Percentiles rank a stretch among this genome's conserved stretches.
These are phyloP conservation scores for Sylvilagus floridanus DNA, from an alignment of 2,797 vertebrate genomes.

Conservation along the genomic window DNA sequence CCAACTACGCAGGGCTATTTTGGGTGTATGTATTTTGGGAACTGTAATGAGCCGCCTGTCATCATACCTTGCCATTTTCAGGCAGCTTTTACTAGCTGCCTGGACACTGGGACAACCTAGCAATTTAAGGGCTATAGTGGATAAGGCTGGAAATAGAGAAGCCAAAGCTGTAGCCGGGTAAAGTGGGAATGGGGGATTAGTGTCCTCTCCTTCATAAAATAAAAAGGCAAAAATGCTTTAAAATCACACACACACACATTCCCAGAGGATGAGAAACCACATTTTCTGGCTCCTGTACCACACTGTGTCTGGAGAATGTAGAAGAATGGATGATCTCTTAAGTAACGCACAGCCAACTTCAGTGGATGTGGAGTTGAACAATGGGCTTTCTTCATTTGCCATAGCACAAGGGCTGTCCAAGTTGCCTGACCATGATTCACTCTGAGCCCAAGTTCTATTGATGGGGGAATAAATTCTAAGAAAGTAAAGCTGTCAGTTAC, in stretches of 20 bases:
- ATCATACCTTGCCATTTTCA: constrained; percentile 79
- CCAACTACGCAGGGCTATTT: constrained; percentile 70
- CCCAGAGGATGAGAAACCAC: neutral
- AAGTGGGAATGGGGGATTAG: neutral
- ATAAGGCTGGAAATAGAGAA: constrained; percentile 78
- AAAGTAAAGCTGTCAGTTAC: constrained; percentile 65
- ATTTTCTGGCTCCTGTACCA: neutral
- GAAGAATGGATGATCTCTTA: neutral
- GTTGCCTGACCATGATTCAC: neutral
- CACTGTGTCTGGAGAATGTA: neutral
- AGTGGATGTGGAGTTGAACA: neutral
- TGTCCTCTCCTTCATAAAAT: neutral
- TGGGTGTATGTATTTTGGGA: constrained; percentile 74
- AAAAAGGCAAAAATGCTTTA: neutral
- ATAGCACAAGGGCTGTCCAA: neutral
- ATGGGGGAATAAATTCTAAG: constrained; percentile 32
- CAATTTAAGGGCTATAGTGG: constrained; percentile 82
- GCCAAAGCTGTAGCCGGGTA: neutral
- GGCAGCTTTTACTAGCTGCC: constrained; percentile 70
- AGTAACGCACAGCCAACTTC: neutral
- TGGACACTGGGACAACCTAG: constrained; percentile 73
- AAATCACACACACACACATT: neutral
- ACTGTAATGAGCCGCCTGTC: constrained; percentile 77
- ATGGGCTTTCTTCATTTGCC: constrained; percentile 2
- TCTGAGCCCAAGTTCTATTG: constrained; percentile 36